phyloP scores from a whole-genome alignment of 2,797 vertebrate genomes.

The Sciurus carolinensis region DNA sequence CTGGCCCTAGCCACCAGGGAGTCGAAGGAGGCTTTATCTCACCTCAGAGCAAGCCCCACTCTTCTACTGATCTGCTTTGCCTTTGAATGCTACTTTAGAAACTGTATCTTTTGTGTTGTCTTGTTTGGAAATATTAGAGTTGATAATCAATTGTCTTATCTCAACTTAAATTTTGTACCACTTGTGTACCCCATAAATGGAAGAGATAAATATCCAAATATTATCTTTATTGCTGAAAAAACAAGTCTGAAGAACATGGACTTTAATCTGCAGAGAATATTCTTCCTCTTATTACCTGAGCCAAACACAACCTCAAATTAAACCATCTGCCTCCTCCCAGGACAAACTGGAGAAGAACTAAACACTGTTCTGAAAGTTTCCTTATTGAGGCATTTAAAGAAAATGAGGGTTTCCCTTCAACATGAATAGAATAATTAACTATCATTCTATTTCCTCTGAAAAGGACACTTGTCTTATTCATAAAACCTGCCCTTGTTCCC shows the following conservation, averaged over 20 bases:
- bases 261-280: not conserved
- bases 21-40: not conserved
- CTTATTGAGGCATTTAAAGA: not conserved
- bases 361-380: not conserved
- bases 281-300: not conserved
- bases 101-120: not conserved
- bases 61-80: not conserved
- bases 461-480: not conserved
- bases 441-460: not conserved
- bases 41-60: not conserved
- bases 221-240: not conserved
- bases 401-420: not conserved
- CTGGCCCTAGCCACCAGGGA: not conserved
- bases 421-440: not conserved
- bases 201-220: not conserved
- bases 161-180: constrained; percentile 24
- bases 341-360: not conserved
- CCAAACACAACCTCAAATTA: not conserved
- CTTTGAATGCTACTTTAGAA: constrained; percentile 18
- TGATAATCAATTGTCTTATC: constrained; percentile 33
- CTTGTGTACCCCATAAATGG: not conserved
- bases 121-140: not conserved
- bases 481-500: not conserved
- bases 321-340: not conserved
- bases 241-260: not conserved